phyloP scores from a whole-genome alignment of 2,797 vertebrate species.

The Sebastes miniatus region DNA sequence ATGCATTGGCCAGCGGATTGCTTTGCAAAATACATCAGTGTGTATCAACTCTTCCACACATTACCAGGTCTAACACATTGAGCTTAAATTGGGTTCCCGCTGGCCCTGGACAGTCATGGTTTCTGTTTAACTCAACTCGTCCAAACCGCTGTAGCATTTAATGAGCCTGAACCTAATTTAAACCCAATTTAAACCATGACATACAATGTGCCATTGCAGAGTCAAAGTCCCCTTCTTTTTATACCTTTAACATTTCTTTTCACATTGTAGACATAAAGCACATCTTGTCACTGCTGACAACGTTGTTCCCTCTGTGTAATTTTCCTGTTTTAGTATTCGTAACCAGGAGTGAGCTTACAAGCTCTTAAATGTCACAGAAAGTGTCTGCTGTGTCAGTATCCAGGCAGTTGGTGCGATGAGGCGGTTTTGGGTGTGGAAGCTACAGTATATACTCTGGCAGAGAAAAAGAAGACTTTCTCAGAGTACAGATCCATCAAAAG shows the following conservation, averaged over 20 bases:
- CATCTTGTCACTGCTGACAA: conserved; percentile 14
- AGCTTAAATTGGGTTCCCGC: conserved; percentile 2
- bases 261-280: conserved; percentile 9
- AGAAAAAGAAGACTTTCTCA: neutral
- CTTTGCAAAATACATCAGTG: neutral
- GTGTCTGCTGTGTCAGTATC: neutral
- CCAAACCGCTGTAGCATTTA: conserved; percentile 38
- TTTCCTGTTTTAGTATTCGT: conserved; percentile 12
- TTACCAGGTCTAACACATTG: neutral
- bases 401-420: neutral
- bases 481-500: neutral
- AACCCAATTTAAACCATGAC: conserved; percentile 20
- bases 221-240: conserved; percentile 3
- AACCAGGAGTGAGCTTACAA: neutral
- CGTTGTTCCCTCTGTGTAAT: conserved; percentile 11
- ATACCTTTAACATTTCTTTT: neutral
- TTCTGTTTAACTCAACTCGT: conserved; percentile 20
- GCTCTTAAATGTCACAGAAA: conserved; percentile 25
- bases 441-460: neutral
- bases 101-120: neutral
- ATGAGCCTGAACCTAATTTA: conserved; percentile 42
- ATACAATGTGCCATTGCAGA: conserved; percentile 16
- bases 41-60: neutral
- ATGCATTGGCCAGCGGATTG: neutral
- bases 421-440: neutral